Percentiles rank a stretch among this genome's conserved stretches.
Conservation (phyloP, 2,888 invertebrate species). For the Cheilosia soror region DNA sequence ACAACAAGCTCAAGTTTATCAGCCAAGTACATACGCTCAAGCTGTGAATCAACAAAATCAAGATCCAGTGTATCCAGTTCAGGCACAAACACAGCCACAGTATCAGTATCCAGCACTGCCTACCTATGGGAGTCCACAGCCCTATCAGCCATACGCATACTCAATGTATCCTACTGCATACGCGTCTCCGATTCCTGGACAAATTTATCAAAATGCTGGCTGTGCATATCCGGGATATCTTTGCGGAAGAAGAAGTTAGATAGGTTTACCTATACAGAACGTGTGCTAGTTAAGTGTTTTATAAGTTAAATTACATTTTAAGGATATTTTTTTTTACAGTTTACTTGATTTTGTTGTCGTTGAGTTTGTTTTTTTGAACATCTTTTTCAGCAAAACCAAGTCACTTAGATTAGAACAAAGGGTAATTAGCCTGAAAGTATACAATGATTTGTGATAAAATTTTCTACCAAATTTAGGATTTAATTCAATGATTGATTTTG, state of each 20-base stretch:
- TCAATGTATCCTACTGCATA: conserved; percentile 36
- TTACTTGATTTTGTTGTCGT: no score
- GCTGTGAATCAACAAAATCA: conserved; percentile 22
- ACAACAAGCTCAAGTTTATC: conserved; percentile 25
- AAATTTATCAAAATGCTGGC: conserved; percentile 31
- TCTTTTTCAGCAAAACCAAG: no score
- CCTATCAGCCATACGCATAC: conserved; percentile 54
- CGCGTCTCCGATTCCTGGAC: conserved; percentile 27
- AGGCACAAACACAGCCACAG: neutral
- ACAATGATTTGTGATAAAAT: no score
- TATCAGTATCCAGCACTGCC: neutral
- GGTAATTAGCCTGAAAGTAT: no score
- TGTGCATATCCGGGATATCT: conserved; percentile 31
- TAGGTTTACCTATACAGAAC: neutral
- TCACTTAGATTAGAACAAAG: no score
- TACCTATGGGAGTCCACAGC: conserved; percentile 75
- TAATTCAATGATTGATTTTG: no score
- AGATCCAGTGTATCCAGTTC: conserved; percentile 3
- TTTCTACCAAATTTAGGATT: no score
- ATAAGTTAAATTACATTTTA: neutral
- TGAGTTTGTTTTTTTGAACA: no score
- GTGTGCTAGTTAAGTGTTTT: no score
- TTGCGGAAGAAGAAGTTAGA: conserved; percentile 27
- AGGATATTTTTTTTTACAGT: no score
- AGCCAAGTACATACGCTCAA: conserved; percentile 27